A percentile compares a stretch with the other conserved stretches of the same genome.
phyloP scores from a whole-genome alignment of 2,113 vertebrate species.

The Hirundichthys speculiger region DNA sequence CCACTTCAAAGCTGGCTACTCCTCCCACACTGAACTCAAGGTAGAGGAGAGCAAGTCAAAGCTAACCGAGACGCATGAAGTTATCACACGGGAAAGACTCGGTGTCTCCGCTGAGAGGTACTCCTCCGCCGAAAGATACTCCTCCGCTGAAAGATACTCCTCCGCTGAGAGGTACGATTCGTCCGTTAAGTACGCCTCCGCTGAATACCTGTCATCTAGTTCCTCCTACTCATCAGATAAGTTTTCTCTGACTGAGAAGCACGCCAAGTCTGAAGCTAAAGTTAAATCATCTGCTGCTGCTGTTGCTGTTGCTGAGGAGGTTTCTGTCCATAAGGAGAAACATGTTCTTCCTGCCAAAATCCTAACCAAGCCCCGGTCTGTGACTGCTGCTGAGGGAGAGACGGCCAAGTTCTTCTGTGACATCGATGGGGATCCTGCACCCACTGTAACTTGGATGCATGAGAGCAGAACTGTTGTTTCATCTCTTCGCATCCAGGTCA shows the following conservation, averaged over 20 bases:
- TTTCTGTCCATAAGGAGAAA: conserved; percentile 85
- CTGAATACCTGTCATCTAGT: conserved; percentile 78
- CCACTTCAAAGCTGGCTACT: conserved; percentile 90
- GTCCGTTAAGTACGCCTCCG: conserved; percentile 73
- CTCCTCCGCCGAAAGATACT: conserved; percentile 41
- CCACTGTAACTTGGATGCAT: conserved; percentile 89
- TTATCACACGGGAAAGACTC: conserved; percentile 83
- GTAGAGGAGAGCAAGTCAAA: conserved; percentile 88
- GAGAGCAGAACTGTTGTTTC: conserved; percentile 82
- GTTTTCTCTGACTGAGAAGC: conserved; percentile 57
- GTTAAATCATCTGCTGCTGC: conserved; percentile 75
- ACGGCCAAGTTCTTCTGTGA: conserved; percentile 91
- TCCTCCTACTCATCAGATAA: conserved; percentile 73
- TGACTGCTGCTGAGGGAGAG: conserved; percentile 90
- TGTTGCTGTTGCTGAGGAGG: conserved; percentile 77
- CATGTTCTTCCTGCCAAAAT: conserved; percentile 88
- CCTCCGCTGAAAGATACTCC: conserved; percentile 70
- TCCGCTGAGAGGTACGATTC: conserved; percentile 79
- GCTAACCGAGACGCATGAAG: conserved; percentile 86
- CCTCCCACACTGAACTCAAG: conserved; percentile 85
- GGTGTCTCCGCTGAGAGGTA: conserved; percentile 78
- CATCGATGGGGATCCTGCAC: conserved; percentile 93
- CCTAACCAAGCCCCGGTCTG: conserved; percentile 92
- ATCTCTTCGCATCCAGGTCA: conserved; percentile 85
- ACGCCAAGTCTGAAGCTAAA: conserved; percentile 76